phyloP scores from a whole-genome alignment of 1,140 invertebrate genomes.

The Meloidogyne chitwoodi region DNA sequence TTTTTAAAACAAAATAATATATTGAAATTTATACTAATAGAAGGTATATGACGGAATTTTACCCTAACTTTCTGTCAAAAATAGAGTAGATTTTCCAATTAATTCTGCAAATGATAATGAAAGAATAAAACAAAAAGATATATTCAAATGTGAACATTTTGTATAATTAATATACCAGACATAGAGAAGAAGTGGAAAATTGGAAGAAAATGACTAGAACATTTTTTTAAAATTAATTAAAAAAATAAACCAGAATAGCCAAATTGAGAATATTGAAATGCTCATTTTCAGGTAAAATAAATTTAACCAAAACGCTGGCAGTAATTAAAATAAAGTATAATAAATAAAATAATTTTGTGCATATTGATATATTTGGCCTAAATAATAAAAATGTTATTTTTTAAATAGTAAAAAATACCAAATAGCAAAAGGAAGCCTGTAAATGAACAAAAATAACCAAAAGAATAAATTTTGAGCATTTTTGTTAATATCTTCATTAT shows the following conservation, averaged over 20 bases:
- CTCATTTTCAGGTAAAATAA: neutral
- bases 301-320: neutral
- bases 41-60: too few relatives aligned
- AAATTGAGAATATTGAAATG: neutral
- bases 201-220: neutral
- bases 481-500: neutral
- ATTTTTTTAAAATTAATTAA: neutral
- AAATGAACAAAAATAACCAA: neutral
- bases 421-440: neutral
- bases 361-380: neutral
- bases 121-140: conserved; percentile 14
- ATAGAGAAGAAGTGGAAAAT: conserved; percentile 9
- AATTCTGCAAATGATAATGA: conserved; percentile 10
- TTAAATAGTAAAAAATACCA: neutral
- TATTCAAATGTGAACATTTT: neutral
- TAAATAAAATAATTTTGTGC: neutral
- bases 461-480: neutral
- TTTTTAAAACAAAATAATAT: too few relatives aligned
- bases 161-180: conserved; percentile 2
- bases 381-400: neutral
- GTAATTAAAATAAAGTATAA: conserved; percentile 1
- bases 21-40: too few relatives aligned
- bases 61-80: neutral
- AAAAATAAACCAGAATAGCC: neutral
- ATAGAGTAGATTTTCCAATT: neutral